These are phyloP conservation scores for Folsomia candida DNA, from an alignment of 2,888 invertebrate genomes.

Conservation along the genomic window DNA sequence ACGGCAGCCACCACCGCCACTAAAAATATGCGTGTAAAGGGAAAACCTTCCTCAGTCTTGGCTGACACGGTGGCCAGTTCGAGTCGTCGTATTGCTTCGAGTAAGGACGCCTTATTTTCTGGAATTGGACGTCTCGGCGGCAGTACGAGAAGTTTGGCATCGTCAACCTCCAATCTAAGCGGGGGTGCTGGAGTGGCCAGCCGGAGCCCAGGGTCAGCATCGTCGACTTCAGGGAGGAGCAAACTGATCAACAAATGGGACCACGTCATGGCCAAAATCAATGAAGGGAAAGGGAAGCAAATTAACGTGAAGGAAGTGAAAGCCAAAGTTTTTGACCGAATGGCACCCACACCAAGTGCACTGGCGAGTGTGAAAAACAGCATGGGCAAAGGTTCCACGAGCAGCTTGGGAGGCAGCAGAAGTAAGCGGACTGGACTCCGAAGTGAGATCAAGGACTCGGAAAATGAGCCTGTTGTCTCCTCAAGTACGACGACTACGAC, in stretches of 20 bases:
- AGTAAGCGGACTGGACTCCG: background rate
- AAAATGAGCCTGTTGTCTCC: background rate
- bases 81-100: background rate
- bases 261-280: slow-evolving; percentile 78
- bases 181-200: background rate
- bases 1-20: background rate
- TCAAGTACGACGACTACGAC: no score
- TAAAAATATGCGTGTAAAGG: background rate
- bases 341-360: background rate
- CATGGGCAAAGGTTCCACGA: background rate
- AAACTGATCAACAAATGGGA: slow-evolving; percentile 71
- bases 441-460: background rate
- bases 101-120: background rate
- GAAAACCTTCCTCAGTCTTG: background rate
- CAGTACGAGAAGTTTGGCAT: slow-evolving; percentile 31
- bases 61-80: background rate
- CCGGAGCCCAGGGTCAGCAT: slow-evolving; percentile 41
- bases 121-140: slow-evolving; percentile 14
- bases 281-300: slow-evolving; percentile 66
- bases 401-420: background rate
- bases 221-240: slow-evolving; percentile 58
- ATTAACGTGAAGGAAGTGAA: slow-evolving; percentile 78
- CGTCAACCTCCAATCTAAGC: background rate
- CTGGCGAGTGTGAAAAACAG: background rate
- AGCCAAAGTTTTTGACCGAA: slow-evolving; percentile 64